A percentile compares a stretch with the other conserved stretches of the same genome.
Conservation (phyloP, 1,140 invertebrate species). For the Euura saliciscinereae region DNA sequence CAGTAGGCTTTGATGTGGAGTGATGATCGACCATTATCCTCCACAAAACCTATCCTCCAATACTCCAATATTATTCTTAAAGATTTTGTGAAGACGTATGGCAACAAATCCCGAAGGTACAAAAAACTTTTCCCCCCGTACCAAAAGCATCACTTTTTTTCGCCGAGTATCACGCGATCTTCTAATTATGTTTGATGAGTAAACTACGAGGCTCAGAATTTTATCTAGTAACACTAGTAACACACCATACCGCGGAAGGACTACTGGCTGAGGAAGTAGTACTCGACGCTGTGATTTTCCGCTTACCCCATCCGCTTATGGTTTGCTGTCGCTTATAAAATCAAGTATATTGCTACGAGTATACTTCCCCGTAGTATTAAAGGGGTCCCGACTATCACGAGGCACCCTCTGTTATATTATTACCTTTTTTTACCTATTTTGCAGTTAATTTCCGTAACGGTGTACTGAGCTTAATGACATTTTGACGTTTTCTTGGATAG, state of each 20-base stretch:
- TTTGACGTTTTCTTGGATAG: background rate
- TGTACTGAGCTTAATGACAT: background rate
- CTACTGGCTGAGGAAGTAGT: background rate
- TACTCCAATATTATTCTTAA: no score
- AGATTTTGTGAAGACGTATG: no score
- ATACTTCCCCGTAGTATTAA: slow-evolving; percentile 2
- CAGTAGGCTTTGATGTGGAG: no score
- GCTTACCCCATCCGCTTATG: background rate
- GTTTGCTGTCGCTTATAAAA: background rate
- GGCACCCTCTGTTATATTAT: background rate
- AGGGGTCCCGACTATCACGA: background rate
- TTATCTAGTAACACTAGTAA: no score
- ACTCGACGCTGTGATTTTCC: background rate
- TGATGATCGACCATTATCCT: no score
- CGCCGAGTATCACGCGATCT: no score
- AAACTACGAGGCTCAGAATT: no score
- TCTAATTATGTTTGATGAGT: no score
- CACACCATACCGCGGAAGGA: background rate
- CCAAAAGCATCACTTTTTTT: no score
- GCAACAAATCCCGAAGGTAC: no score
- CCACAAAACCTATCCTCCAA: no score
- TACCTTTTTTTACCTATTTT: background rate
- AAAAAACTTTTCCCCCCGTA: no score
- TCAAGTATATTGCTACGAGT: slow-evolving; percentile 5
- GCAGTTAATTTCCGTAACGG: background rate